phyloP scores from a whole-genome alignment of 2,888 invertebrate species.

The Volucella zonaria region DNA sequence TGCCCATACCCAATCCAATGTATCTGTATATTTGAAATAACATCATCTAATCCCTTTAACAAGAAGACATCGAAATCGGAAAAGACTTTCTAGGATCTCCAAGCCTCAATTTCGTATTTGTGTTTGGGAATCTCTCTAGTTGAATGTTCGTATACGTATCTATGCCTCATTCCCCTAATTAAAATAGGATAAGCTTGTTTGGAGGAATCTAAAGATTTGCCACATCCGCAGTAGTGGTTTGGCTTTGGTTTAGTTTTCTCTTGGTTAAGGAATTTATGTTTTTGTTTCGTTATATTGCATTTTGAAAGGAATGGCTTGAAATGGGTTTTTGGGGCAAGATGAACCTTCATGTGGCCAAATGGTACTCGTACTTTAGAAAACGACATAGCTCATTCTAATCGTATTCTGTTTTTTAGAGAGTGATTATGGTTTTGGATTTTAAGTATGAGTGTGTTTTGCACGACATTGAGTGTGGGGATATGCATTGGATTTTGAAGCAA shows the following conservation, averaged over 20 bases:
- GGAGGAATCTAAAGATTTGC: slow-evolving; percentile 69
- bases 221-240: slow-evolving; percentile 68
- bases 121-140: slow-evolving; percentile 22
- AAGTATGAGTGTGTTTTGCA: not conserved
- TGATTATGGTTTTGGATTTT: slow-evolving; percentile 8
- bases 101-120: slow-evolving; percentile 38
- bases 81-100: slow-evolving; percentile 56
- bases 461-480: too few relatives aligned
- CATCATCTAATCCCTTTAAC: slow-evolving; percentile 71
- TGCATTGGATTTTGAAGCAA: too few relatives aligned
- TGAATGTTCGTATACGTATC: not conserved
- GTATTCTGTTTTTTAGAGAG: slow-evolving; percentile 5
- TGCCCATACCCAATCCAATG: not conserved
- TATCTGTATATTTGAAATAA: slow-evolving; percentile 53
- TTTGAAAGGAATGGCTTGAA: not conserved
- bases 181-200: slow-evolving; percentile 71
- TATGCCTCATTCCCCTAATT: slow-evolving; percentile 64
- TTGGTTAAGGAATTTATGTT: slow-evolving; percentile 48
- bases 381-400: slow-evolving; percentile 11
- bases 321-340: not conserved
- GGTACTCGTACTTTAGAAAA: not conserved
- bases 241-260: slow-evolving; percentile 51
- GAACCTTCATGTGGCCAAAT: slow-evolving; percentile 16
- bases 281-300: slow-evolving; percentile 7
- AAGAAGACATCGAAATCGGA: slow-evolving; percentile 69